These are phyloP conservation scores for Cancer borealis DNA, from an alignment of 2,888 invertebrate species.

Conservation along the genomic window DNA sequence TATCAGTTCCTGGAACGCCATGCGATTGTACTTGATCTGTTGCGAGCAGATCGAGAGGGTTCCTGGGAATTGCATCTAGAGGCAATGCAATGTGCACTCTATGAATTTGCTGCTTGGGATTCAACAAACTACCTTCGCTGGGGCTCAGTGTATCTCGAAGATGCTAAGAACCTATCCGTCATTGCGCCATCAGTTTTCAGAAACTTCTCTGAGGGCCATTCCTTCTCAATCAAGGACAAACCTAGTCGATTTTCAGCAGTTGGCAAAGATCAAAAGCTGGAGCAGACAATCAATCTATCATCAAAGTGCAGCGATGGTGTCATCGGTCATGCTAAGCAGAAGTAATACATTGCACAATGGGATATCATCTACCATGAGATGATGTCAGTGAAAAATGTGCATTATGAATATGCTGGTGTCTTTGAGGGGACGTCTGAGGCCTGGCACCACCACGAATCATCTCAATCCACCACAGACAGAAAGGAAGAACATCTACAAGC, in stretches of 20 bases:
- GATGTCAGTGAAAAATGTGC: slow-evolving; percentile 14
- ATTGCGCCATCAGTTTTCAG: slow-evolving; percentile 28
- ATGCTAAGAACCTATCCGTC: not conserved
- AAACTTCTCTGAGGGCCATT: not conserved
- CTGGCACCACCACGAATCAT: not conserved
- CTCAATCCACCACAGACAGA: not conserved
- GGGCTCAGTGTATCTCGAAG: not conserved
- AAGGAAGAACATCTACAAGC: not conserved
- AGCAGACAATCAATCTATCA: slow-evolving; percentile 47
- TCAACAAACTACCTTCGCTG: not conserved
- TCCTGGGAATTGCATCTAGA: too few relatives aligned
- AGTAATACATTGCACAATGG: not conserved
- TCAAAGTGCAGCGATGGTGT: slow-evolving; percentile 4
- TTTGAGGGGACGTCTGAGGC: not conserved
- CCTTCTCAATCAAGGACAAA: slow-evolving; percentile 16
- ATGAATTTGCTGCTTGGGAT: too few relatives aligned
- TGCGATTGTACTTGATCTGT: too few relatives aligned
- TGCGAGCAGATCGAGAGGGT: too few relatives aligned
- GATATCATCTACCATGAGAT: slow-evolving; percentile 10
- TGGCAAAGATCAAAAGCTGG: not conserved
- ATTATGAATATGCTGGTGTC: slow-evolving; percentile 24
- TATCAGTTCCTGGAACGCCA: too few relatives aligned
- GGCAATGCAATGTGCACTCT: too few relatives aligned
- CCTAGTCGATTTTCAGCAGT: slow-evolving; percentile 1
- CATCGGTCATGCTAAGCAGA: slow-evolving; percentile 18